Evolutionary conservation across 2,888 invertebrate genomes (phyloP).

Genomic region (Andrena minutula): DNA sequence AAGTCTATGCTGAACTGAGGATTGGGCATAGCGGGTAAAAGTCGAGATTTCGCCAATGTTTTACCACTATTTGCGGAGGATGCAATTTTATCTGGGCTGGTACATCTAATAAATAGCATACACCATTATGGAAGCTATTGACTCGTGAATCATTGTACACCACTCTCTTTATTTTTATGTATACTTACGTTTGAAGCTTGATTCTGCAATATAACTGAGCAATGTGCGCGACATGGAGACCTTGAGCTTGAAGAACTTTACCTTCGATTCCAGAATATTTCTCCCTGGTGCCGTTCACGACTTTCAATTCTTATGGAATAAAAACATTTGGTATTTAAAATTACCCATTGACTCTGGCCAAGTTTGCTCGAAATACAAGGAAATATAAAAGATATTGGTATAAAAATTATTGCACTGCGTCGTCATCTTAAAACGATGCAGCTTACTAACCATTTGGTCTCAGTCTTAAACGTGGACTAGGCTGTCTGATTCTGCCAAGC

Average conservation of each 20-base stretch:
- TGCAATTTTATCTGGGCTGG: slow-evolving; percentile 78
- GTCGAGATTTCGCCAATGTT: slow-evolving; percentile 85
- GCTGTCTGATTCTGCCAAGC: slow-evolving; percentile 78
- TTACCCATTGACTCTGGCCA: background rate
- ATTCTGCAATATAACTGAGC: slow-evolving; percentile 83
- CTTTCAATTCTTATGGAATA: slow-evolving; percentile 78
- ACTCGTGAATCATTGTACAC: slow-evolving; percentile 8
- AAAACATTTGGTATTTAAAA: slow-evolving; percentile 1
- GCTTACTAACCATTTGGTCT: slow-evolving; percentile 76
- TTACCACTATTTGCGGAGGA: slow-evolving; percentile 78
- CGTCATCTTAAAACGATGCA: background rate
- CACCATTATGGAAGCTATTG: slow-evolving; percentile 11
- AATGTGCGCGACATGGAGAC: slow-evolving; percentile 83
- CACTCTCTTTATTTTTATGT: background rate
- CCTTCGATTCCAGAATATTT: slow-evolving; percentile 83
- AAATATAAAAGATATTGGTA: too few relatives aligned
- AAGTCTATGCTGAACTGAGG: slow-evolving; percentile 85
- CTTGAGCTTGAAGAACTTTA: slow-evolving; percentile 83
- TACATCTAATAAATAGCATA: slow-evolving; percentile 69
- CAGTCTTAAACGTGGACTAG: slow-evolving; percentile 78
- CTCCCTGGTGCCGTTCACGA: slow-evolving; percentile 79
- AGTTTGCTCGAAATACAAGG: background rate
- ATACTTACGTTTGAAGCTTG: slow-evolving; percentile 80
- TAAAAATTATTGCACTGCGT: too few relatives aligned
- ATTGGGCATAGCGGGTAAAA: slow-evolving; percentile 84